phyloP scores from a whole-genome alignment of 2,888 invertebrate genomes.

The Anoplius nigerrimus region DNA sequence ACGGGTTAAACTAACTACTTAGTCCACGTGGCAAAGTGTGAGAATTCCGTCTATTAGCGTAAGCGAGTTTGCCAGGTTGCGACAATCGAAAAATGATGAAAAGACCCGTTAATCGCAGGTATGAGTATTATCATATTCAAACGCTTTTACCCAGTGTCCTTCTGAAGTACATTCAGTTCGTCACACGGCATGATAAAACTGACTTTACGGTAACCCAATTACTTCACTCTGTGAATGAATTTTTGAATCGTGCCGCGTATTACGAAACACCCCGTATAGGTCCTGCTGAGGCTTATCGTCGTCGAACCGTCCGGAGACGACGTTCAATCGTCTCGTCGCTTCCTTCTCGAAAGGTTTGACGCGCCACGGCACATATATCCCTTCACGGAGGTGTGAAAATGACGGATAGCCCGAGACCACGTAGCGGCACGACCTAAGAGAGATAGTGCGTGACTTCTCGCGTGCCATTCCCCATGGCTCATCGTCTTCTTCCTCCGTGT shows the following conservation, averaged over 20 bases:
- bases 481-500: conserved; percentile 40
- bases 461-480: conserved; percentile 20
- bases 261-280: conserved; percentile 20
- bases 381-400: conserved; percentile 59
- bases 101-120: too few species aligned
- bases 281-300: conserved; percentile 34
- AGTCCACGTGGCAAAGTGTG: neutral
- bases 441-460: conserved; percentile 29
- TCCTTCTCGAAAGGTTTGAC: conserved; percentile 30
- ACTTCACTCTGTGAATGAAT: too few species aligned
- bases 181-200: too few species aligned
- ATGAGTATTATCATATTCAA: too few species aligned
- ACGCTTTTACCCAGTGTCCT: too few species aligned
- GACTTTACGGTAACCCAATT: too few species aligned
- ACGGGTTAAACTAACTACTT: conserved; percentile 36
- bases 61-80: too few species aligned
- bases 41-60: too few species aligned
- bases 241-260: too few species aligned
- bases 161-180: too few species aligned
- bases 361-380: neutral
- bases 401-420: conserved; percentile 53
- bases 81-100: too few species aligned
- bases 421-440: conserved; percentile 38
- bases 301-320: conserved; percentile 31
- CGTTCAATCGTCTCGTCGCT: conserved; percentile 26